phyloP scores from a whole-genome alignment of 2,797 vertebrate species.

The Aotus griseimembra region DNA sequence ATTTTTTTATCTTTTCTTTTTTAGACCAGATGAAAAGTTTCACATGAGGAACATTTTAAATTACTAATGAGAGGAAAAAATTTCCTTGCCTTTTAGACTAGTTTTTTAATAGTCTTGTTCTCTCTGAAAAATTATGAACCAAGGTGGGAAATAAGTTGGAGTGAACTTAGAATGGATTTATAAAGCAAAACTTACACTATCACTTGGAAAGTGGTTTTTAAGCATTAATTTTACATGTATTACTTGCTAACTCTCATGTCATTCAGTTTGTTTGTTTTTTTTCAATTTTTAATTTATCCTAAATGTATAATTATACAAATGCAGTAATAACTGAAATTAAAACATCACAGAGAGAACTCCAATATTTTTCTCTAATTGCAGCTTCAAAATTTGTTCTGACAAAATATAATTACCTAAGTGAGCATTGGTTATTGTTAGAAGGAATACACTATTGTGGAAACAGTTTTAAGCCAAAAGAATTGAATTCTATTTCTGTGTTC shows the following conservation, averaged over 20 bases:
- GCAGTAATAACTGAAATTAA: not conserved
- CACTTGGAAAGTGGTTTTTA: not conserved
- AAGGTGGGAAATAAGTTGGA: not conserved
- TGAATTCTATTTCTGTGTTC: not conserved
- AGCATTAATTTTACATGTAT: not conserved
- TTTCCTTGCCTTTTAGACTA: not conserved
- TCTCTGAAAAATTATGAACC: not conserved
- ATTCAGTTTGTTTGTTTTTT: not conserved
- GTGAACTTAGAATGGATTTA: not conserved
- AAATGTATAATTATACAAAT: not conserved
- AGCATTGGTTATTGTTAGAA: not conserved
- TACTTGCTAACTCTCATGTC: not conserved
- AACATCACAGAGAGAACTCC: not conserved
- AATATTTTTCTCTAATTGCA: not conserved
- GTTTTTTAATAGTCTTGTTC: not conserved
- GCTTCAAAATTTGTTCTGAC: not conserved
- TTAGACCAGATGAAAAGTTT: not conserved
- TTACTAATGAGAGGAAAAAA: not conserved
- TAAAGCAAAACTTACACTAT: not conserved
- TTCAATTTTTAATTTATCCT: constrained; percentile 20
- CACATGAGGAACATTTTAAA: not conserved
- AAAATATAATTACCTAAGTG: not conserved
- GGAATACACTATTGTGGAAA: not conserved
- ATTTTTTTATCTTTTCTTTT: not conserved
- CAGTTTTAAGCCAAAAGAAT: not conserved